A percentile compares a stretch with the other conserved stretches of the same genome.
Evolutionary conservation across 1,140 invertebrate genomes (phyloP).

Genomic region (Acromyrmex echinatior): DNA sequence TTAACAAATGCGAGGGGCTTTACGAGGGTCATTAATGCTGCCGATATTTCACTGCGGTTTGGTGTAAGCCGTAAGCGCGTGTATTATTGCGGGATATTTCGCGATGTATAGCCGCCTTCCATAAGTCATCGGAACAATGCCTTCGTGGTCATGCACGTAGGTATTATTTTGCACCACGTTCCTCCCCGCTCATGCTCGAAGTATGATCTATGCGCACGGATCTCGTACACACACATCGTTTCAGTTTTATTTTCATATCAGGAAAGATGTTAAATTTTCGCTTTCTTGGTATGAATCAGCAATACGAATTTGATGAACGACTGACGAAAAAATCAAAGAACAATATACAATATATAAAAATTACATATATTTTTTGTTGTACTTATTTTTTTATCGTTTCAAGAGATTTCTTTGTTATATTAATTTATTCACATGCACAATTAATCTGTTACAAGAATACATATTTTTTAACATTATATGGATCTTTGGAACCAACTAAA

Average conservation of each 20-base stretch:
- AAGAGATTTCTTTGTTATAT: background rate
- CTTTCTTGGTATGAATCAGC: background rate
- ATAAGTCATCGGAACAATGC: constrained; percentile 77
- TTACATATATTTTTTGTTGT: background rate
- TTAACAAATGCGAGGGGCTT: constrained; percentile 51
- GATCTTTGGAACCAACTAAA: no score
- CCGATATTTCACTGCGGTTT: constrained; percentile 63
- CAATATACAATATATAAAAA: background rate
- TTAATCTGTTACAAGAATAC: no score
- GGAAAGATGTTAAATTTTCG: constrained; percentile 2
- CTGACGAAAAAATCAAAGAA: background rate
- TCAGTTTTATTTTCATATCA: constrained; percentile 20
- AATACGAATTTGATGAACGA: background rate
- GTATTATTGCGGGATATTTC: constrained; percentile 63
- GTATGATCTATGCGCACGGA: constrained; percentile 67
- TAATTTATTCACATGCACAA: no score
- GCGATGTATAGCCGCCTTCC: constrained; percentile 61
- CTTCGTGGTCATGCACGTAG: constrained; percentile 45
- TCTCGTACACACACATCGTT: background rate
- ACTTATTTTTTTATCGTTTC: background rate
- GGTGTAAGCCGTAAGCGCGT: constrained; percentile 55
- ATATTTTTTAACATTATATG: no score
- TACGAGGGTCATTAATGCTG: constrained; percentile 59
- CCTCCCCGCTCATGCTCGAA: constrained; percentile 54
- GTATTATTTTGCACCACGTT: constrained; percentile 70